Evolutionary conservation across 2,113 vertebrate genomes (phyloP), one percentile per base, ranked within the genome.

Genomic region (Synchiropus splendidus): DNA sequence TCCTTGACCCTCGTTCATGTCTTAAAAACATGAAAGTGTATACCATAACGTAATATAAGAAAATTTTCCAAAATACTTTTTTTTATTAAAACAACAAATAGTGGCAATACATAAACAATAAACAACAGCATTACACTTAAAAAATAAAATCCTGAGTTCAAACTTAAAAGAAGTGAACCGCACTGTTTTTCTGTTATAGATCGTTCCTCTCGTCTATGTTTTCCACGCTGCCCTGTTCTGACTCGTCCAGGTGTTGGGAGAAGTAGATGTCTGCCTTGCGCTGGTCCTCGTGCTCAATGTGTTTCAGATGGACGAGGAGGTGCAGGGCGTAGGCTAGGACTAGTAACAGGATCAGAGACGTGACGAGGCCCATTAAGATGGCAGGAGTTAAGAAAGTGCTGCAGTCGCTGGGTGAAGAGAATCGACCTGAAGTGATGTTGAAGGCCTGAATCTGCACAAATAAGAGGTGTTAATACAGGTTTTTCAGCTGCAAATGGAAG

Each of bases 321-420:
- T 97, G 91, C 46, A 96, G 82, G 17, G 89, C 83, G 1, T 90
- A 95, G 64, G 90, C 94, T 75, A 97, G 78, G 15, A 91, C 92
- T 48, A 96, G 78, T 42, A 98, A 79, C 63, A 97, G 81, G 44
- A 96, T 81, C 53, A 97, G 83, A 0, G 91, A 94, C 31, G 85
- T 88, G 35, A 89, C 82, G 60, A 95, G 54, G 6, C 93, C 89
- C 72, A 97, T 91, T 35, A 96, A 79, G 53, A 98, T 85, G 13
- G 93, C 91, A 0, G 90, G 92, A 0, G 92, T 91, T 55, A 90
- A 81, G 55, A 89, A 80, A n/a, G 90, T 84, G 10, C 85, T 60
- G 10, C 92, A 97, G 67, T 93, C 91, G 13, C 77, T 87, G 10
- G 87, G 85, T 0, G 85, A 82, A 18, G 89, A 83, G 76, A 98